Evolutionary conservation across 2,113 vertebrate genomes (phyloP).

Genomic region (Scatophagus argus): DNA sequence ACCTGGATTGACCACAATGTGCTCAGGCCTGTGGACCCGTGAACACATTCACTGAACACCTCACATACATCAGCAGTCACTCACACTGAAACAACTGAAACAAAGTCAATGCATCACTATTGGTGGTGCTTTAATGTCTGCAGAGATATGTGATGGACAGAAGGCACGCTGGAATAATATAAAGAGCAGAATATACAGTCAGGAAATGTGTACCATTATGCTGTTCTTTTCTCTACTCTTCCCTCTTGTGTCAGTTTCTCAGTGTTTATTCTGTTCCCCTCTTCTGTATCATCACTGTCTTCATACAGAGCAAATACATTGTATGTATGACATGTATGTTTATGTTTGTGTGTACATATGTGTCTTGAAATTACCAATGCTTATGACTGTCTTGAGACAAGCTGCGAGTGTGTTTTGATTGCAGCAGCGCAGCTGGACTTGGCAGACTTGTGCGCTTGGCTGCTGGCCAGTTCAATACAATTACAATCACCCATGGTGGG

Average conservation of each 20-base stretch:
- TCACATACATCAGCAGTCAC: conserved; percentile 7
- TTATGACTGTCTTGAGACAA: conserved; percentile 57
- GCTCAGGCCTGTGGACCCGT: background rate
- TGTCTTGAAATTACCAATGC: conserved; percentile 32
- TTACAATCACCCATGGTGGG: conserved; percentile 66
- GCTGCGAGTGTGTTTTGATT: conserved; percentile 68
- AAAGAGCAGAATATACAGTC: background rate
- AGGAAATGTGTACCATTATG: background rate
- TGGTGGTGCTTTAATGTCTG: background rate
- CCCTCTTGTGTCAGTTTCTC: background rate
- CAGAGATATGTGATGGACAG: conserved; percentile 5
- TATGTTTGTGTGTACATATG: conserved; percentile 24
- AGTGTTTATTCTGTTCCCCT: background rate
- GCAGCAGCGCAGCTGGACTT: conserved; percentile 64
- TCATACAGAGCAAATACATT: conserved; percentile 14
- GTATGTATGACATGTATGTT: conserved; percentile 1
- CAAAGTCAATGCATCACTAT: conserved; percentile 29
- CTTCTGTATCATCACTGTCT: background rate
- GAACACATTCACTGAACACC: conserved; percentile 13
- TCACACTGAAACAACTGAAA: conserved; percentile 36
- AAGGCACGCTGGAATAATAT: background rate
- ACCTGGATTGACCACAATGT: conserved; percentile 29
- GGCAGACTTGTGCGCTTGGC: conserved; percentile 64
- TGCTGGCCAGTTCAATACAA: conserved; percentile 69
- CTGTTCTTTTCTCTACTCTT: background rate